Conservation (phyloP, 2,113 vertebrate genomes). For the Lichenostomus cassidix region DNA sequence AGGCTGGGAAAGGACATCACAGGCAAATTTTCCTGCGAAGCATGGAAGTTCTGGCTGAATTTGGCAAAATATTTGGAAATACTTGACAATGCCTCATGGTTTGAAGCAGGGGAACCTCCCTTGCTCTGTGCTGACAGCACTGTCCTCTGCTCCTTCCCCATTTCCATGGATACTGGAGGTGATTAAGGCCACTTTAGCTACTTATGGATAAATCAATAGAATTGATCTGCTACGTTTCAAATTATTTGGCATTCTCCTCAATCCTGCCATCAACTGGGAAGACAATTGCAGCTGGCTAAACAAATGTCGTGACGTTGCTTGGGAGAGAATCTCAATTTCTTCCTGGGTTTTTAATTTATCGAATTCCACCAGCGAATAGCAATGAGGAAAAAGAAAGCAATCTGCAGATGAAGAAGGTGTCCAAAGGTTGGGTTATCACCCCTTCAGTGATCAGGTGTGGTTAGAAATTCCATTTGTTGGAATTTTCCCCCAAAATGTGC, state of each 20-base stretch:
- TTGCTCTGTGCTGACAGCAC: background rate
- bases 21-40: background rate
- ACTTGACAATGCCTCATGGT: rapidly evolving
- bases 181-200: slow-evolving; percentile 5
- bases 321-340: background rate
- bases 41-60: background rate
- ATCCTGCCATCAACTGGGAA: background rate
- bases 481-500: background rate
- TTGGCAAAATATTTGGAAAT: background rate
- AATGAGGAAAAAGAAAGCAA: background rate
- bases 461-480: background rate
- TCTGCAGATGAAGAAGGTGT: background rate
- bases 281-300: background rate
- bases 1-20: background rate
- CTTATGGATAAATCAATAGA: slow-evolving; percentile 51
- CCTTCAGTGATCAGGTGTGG: background rate
- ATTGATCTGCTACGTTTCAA: background rate
- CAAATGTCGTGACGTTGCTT: background rate
- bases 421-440: background rate
- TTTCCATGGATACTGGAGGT: background rate
- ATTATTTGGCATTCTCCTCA: slow-evolving; percentile 4
- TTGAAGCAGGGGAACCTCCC: background rate
- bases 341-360: background rate
- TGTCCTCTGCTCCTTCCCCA: background rate
- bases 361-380: background rate